A percentile compares a stretch with the other conserved stretches of the same genome.
Conservation (phyloP, 2,888 invertebrate species). For the Phyllotreta cruciferae region DNA sequence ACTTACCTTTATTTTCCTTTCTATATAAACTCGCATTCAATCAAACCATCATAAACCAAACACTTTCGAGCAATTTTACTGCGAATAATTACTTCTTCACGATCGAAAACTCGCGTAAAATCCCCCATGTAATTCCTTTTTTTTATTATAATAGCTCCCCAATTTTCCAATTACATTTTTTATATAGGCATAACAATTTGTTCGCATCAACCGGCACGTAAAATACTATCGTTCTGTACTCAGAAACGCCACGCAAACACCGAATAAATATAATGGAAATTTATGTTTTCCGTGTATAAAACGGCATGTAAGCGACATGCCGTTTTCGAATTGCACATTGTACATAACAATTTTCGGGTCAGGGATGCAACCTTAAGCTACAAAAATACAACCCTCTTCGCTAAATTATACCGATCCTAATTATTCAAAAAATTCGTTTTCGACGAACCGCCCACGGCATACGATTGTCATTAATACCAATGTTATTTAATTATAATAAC, state of each 20-base stretch:
- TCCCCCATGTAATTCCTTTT: no score
- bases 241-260: conserved; percentile 1
- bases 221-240: conserved; percentile 3
- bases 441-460: no score
- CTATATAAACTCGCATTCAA: no score
- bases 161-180: no score
- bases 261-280: conserved; percentile 12
- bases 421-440: not conserved
- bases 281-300: not conserved
- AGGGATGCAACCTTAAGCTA: conserved; percentile 5
- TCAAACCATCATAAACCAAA: no score
- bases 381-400: not conserved
- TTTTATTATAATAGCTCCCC: no score
- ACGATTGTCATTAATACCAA: no score
- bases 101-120: no score
- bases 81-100: no score
- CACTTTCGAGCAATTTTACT: no score
- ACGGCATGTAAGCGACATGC: not conserved
- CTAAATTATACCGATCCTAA: not conserved
- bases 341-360: conserved; percentile 3
- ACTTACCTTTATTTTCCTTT: no score
- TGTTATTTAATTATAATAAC: no score
- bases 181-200: not conserved
- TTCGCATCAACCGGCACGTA: not conserved
- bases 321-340: not conserved